Percentiles rank a stretch among this genome's conserved stretches.
These are phyloP conservation scores for Acleris sparsana DNA, from an alignment of 2,888 invertebrate genomes.

Conservation along the genomic window DNA sequence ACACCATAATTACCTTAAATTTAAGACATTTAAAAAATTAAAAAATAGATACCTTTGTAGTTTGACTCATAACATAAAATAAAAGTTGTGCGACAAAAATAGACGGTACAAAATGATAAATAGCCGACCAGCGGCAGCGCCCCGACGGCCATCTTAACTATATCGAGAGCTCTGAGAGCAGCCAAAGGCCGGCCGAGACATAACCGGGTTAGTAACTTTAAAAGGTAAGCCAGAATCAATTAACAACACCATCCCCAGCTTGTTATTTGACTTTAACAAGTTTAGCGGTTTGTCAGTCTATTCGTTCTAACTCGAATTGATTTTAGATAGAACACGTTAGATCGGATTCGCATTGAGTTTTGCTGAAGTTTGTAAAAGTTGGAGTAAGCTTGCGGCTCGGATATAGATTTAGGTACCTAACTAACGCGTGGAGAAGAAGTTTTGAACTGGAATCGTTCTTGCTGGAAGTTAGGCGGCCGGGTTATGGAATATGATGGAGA, in stretches of 20 bases:
- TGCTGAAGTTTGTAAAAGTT: slow-evolving; percentile 64
- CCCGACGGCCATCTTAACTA: slow-evolving; percentile 1
- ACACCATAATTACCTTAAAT: too few species aligned
- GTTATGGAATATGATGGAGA: slow-evolving; percentile 68
- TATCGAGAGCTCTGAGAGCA: neutral
- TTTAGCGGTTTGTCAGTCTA: slow-evolving; percentile 64
- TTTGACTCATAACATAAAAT: too few species aligned
- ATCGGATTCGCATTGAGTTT: slow-evolving; percentile 67
- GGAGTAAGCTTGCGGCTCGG: slow-evolving; percentile 63
- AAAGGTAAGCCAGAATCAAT: slow-evolving; percentile 49
- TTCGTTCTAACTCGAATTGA: slow-evolving; percentile 73
- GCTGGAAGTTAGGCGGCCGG: slow-evolving; percentile 52
- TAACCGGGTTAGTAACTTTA: slow-evolving; percentile 34
- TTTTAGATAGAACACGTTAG: slow-evolving; percentile 50
- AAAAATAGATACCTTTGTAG: too few species aligned
- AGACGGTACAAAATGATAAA: slow-evolving; percentile 18
- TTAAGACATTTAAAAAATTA: too few species aligned
- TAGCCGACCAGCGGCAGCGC: neutral
- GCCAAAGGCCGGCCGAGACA: neutral
- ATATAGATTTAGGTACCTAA: slow-evolving; percentile 63
- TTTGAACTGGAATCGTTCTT: slow-evolving; percentile 69
- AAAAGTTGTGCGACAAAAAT: slow-evolving; percentile 5
- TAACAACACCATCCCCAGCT: slow-evolving; percentile 49
- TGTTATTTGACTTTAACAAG: slow-evolving; percentile 50
- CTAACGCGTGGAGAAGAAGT: slow-evolving; percentile 69